phyloP scores from a whole-genome alignment of 1,140 invertebrate species.

The Aphidius gifuensis region DNA sequence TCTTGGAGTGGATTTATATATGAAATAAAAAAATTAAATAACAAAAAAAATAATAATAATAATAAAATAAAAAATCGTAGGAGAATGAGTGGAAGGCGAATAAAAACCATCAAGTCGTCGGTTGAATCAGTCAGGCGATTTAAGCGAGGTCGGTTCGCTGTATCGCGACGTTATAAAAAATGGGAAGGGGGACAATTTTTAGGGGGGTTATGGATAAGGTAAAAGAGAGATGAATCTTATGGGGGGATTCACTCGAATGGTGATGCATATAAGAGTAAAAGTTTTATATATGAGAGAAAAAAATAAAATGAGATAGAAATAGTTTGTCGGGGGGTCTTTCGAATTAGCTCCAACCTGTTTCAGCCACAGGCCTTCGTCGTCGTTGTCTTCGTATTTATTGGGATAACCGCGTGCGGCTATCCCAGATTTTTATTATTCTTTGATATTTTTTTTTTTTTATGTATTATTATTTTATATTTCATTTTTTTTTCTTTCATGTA shows the following conservation, averaged over 20 bases:
- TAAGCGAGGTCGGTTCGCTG: constrained; percentile 26
- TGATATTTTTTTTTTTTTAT: too few relatives aligned
- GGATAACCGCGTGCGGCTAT: constrained; percentile 38
- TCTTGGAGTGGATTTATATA: constrained; percentile 25
- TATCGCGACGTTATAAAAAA: not conserved
- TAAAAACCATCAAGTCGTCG: constrained; percentile 36
- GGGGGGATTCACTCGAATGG: too few relatives aligned
- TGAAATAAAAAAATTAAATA: constrained; percentile 20
- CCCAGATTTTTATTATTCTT: constrained; percentile 27
- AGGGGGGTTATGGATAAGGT: constrained; percentile 30
- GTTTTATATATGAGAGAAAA: constrained; percentile 18
- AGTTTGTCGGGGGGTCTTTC: constrained; percentile 26
- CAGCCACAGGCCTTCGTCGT: constrained; percentile 36
- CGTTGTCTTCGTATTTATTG: constrained; percentile 56
- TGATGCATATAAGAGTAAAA: constrained; percentile 15
- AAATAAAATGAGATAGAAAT: constrained; percentile 13
- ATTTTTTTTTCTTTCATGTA: constrained; percentile 17
- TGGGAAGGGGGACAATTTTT: constrained; percentile 9
- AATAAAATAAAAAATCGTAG: constrained; percentile 24
- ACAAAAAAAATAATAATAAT: constrained; percentile 1
- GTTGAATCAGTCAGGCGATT: constrained; percentile 33
- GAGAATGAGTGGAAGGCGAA: constrained; percentile 28
- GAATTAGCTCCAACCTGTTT: constrained; percentile 52
- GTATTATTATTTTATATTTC: constrained; percentile 4
- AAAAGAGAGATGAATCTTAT: too few relatives aligned